These are phyloP conservation scores for Ramphastos sulfuratus DNA, from an alignment of 2,113 vertebrate species.

Conservation along the genomic window DNA sequence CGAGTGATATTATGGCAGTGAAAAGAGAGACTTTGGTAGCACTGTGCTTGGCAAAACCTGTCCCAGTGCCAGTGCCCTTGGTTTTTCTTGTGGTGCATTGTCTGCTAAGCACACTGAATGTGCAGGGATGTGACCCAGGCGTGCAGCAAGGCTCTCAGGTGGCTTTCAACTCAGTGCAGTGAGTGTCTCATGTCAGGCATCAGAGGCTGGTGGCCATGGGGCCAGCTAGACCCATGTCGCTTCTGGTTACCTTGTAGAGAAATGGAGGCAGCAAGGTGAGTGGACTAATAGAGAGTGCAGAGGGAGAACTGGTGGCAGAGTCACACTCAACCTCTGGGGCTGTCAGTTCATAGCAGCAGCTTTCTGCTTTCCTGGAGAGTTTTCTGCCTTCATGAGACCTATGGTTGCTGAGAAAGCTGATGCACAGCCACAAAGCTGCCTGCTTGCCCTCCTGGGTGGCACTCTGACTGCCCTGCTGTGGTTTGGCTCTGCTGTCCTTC, in stretches of 20 bases:
- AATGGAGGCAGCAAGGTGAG: fast-evolving
- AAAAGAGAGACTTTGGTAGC: not conserved
- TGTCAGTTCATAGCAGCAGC: not conserved
- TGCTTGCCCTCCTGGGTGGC: not conserved
- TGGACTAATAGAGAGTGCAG: not conserved
- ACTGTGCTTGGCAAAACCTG: not conserved
- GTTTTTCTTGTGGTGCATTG: not conserved
- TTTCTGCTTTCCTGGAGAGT: not conserved
- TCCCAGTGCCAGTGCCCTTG: fast-evolving
- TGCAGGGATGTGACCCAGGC: not conserved
- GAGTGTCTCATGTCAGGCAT: not conserved
- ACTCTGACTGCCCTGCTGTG: not conserved
- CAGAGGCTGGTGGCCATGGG: too few species aligned
- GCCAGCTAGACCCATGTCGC: not conserved
- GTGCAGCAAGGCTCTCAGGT: not conserved
- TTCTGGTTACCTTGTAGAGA: fast-evolving
- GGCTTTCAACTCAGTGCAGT: fast-evolving
- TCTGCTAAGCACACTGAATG: not conserved
- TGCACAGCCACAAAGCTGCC: not conserved
- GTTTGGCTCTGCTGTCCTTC: not conserved
- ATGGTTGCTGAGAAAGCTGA: not conserved
- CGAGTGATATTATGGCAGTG: not conserved
- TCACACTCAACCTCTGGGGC: not conserved
- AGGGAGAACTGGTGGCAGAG: not conserved
- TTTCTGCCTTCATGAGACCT: not conserved